Conservation (phyloP, 2,888 invertebrate genomes). For the Heliconius ismenius region DNA sequence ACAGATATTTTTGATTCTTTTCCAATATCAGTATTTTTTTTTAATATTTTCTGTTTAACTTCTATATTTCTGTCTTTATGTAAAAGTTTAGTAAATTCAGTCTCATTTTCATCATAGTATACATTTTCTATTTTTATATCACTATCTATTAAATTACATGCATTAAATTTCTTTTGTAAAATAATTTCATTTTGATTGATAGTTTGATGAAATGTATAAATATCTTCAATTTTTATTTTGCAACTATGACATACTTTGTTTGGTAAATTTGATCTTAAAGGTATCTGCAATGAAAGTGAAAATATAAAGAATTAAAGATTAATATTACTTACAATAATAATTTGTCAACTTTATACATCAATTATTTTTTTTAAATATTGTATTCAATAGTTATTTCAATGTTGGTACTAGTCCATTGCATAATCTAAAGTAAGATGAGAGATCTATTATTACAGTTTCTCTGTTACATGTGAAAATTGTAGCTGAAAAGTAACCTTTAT, state of each 20-base stretch:
- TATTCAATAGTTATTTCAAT: too few relatives aligned
- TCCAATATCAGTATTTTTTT: slow-evolving; percentile 22
- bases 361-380: too few relatives aligned
- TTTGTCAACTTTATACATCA: too few relatives aligned
- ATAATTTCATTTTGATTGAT: slow-evolving; percentile 54
- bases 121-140: slow-evolving; percentile 22
- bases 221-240: slow-evolving; percentile 51
- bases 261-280: slow-evolving; percentile 51
- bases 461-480: too few relatives aligned
- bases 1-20: background rate
- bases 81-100: slow-evolving; percentile 22
- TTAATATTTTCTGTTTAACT: slow-evolving; percentile 18
- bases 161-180: slow-evolving; percentile 46
- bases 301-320: background rate
- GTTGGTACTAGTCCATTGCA: too few relatives aligned
- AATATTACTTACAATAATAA: background rate
- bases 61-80: background rate
- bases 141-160: background rate
- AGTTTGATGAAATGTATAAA: slow-evolving; percentile 50
- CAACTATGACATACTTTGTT: slow-evolving; percentile 56
- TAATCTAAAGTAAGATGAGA: too few relatives aligned
- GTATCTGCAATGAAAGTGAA: slow-evolving; percentile 53
- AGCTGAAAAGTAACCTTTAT: too few relatives aligned
- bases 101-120: slow-evolving; percentile 23
- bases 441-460: too few relatives aligned